phyloP scores from a whole-genome alignment of 2,888 invertebrate genomes.

The Punctoribates punctum region DNA sequence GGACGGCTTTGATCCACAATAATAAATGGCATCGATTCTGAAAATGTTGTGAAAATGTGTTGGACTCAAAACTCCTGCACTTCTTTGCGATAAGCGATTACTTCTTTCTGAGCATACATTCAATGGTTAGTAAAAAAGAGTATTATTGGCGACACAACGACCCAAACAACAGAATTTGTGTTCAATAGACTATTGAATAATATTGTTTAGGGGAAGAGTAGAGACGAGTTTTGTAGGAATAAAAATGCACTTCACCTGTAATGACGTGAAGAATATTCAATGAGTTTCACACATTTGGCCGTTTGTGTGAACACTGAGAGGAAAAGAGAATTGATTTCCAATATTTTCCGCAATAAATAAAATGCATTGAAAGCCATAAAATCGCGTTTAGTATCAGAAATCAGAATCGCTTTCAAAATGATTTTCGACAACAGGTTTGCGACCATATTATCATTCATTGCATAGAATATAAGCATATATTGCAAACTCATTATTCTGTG shows the following conservation, averaged over 20 bases:
- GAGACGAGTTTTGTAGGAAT: neutral
- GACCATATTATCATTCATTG: neutral
- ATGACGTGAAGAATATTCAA: constrained; percentile 30
- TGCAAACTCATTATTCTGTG: neutral
- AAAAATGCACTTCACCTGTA: neutral
- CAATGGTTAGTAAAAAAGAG: neutral
- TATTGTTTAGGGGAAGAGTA: neutral
- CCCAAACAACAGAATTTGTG: constrained; percentile 7
- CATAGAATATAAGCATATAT: neutral
- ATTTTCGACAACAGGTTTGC: constrained; percentile 18
- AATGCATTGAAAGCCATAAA: neutral
- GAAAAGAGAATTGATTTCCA: neutral
- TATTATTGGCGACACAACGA: neutral
- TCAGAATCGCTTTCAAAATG: too few species aligned
- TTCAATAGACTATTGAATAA: neutral
- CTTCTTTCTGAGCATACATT: neutral
- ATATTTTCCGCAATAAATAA: neutral
- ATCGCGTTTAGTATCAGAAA: neutral
- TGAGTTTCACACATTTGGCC: neutral
- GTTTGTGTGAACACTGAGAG: neutral
- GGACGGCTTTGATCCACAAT: neutral
- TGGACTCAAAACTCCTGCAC: neutral
- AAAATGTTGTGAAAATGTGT: too few species aligned
- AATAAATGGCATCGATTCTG: neutral
- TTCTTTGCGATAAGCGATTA: neutral